phyloP scores from a whole-genome alignment of 2,797 vertebrate species.

The Triplophysa bombifrons region DNA sequence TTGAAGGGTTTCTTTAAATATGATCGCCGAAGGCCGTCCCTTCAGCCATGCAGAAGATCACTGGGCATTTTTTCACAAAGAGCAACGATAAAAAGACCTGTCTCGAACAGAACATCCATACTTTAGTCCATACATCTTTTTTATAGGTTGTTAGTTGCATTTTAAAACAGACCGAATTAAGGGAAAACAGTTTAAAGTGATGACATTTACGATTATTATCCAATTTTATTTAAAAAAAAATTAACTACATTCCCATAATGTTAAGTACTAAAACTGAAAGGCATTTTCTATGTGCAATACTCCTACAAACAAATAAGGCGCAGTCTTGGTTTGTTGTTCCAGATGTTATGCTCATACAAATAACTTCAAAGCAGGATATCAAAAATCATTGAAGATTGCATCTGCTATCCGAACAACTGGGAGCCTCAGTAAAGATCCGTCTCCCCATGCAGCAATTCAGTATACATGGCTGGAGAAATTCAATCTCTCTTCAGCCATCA shows the following conservation, averaged over 20 bases:
- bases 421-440: constrained; percentile 45
- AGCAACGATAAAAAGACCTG: constrained; percentile 31
- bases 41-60: constrained; percentile 49
- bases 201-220: not conserved
- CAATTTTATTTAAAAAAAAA: not conserved
- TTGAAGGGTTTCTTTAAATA: constrained; percentile 49
- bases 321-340: not conserved
- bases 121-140: constrained; percentile 20
- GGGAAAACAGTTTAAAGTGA: not conserved
- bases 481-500: constrained; percentile 69
- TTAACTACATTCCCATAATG: not conserved
- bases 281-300: not conserved
- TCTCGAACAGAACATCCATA: constrained; percentile 33
- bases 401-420: constrained; percentile 38
- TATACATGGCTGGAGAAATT: constrained; percentile 55
- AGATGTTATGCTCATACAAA: constrained; percentile 24
- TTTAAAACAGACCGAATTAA: not conserved
- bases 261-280: not conserved
- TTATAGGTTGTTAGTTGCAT: constrained; percentile 4
- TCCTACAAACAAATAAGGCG: constrained; percentile 22
- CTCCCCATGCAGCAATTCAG: constrained; percentile 48
- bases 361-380: constrained; percentile 44
- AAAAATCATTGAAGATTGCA: constrained; percentile 47
- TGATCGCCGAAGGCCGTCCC: constrained; percentile 43
- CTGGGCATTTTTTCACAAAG: constrained; percentile 48